Evolutionary conservation across 1,140 invertebrate species (phyloP).

Genomic region (Drosophila sechellia): DNA sequence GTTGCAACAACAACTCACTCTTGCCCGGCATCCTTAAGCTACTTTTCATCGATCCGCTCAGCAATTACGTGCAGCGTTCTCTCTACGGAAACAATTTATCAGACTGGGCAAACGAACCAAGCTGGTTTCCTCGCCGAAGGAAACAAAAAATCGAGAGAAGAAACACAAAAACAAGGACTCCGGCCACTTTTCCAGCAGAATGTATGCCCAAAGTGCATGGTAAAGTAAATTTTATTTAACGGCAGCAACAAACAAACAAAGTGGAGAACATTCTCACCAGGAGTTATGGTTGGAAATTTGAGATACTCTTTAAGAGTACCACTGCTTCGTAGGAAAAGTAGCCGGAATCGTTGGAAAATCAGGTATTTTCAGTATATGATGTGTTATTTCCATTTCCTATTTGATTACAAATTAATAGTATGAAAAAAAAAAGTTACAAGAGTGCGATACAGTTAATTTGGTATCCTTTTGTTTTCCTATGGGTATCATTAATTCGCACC

Average conservation of each 20-base stretch:
- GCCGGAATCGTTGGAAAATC: too few relatives aligned
- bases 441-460: too few relatives aligned
- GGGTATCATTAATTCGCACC: too few relatives aligned
- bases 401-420: too few relatives aligned
- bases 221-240: constrained; percentile 74
- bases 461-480: too few relatives aligned
- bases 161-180: constrained; percentile 32
- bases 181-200: constrained; percentile 24
- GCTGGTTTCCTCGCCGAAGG: constrained; percentile 26
- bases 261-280: not conserved
- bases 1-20: constrained; percentile 25
- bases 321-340: too few relatives aligned
- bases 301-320: constrained; percentile 50
- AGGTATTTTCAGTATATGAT: not conserved
- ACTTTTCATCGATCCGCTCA: constrained; percentile 78
- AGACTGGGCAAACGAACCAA: constrained; percentile 71
- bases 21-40: constrained; percentile 68
- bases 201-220: constrained; percentile 76
- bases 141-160: constrained; percentile 23
- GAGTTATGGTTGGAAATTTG: constrained; percentile 11
- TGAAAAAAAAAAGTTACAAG: too few relatives aligned
- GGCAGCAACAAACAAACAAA: constrained; percentile 69
- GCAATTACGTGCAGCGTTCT: constrained; percentile 75
- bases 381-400: not conserved
- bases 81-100: constrained; percentile 80